Evolutionary conservation across 2,888 invertebrate genomes (phyloP), one percentile per base, ranked within the genome.

Genomic region (Tethea ocularis): DNA sequence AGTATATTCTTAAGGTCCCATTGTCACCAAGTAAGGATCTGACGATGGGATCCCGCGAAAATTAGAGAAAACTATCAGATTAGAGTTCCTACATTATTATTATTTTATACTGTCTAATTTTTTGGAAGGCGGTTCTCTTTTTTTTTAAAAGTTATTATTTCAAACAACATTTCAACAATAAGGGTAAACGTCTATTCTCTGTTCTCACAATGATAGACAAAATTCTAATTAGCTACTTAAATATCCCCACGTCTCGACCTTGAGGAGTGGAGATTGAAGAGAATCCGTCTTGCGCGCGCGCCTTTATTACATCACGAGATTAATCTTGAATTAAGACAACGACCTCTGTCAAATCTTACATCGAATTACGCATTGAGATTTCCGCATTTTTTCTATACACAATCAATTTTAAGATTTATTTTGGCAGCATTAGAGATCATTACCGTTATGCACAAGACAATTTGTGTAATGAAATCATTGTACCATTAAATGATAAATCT

Each of bases 341-440:
- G 54, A 54, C 54, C 54, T 54, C 26, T 54, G 54, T 54, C 54
- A 54, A 54, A 54, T 52, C 10, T 23, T 29, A 26, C 52, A 52
- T 29, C 17, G 17, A 29, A 52, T 36, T 54, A 54, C 54, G 36
- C 54, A 20, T 33, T 20, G 33, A 54, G 33, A 54, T 54, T 54
- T 54, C 54, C 54, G 54, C 33, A 33, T 54, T 54, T 54, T 33
- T 46, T 46, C 38, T 38, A 2, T 7, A n/a, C 10, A 53, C 5
- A 8, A 24, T n/a, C 7, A n/a, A 52, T 53, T 33, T 23, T 26
- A 53, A 53, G 26, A 20, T 36, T 36, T 15, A 54, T 33, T 54
- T 13, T 6, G 33, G 15, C 5, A 15, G 33, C 6, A 20, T 20
- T 33, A 54, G 17, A 17, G 20, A 13, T 54, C 38, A 38, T 33